phyloP scores from a whole-genome alignment of 2,113 vertebrate genomes.

The Galemys pyrenaicus region DNA sequence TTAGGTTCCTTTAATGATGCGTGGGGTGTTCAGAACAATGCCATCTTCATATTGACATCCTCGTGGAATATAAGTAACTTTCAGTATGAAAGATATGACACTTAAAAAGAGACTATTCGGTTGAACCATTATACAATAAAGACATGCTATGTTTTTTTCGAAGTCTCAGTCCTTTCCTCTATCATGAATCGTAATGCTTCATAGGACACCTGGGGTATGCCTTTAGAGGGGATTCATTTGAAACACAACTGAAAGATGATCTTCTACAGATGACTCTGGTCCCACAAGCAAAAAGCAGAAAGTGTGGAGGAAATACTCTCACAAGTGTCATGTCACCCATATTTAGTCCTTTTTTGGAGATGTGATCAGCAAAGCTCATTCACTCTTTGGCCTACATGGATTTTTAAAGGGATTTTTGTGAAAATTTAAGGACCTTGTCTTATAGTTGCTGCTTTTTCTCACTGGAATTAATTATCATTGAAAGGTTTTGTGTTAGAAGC shows the following conservation, averaged over 20 bases:
- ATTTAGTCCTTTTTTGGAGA: background rate
- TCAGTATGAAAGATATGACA: background rate
- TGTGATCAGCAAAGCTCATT: background rate
- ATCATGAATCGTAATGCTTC: background rate
- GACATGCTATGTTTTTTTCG: background rate
- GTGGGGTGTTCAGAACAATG: background rate
- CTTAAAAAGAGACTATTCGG: background rate
- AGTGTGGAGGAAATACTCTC: background rate
- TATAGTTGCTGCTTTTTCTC: background rate
- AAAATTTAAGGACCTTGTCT: background rate
- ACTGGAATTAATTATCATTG: constrained; percentile 50
- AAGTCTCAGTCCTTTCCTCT: background rate
- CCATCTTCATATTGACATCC: background rate
- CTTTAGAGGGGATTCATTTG: background rate
- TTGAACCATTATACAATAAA: no score
- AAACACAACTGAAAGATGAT: background rate
- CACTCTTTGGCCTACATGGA: background rate
- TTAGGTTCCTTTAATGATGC: background rate
- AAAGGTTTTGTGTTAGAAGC: background rate
- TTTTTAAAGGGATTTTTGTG: background rate
- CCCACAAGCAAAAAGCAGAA: background rate
- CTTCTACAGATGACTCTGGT: background rate
- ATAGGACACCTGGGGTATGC: background rate
- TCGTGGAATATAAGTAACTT: background rate
- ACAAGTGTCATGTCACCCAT: background rate